Percentiles rank a stretch among this genome's conserved stretches.
Conservation (phyloP, 2,888 invertebrate species). For the Conus canariensis region DNA sequence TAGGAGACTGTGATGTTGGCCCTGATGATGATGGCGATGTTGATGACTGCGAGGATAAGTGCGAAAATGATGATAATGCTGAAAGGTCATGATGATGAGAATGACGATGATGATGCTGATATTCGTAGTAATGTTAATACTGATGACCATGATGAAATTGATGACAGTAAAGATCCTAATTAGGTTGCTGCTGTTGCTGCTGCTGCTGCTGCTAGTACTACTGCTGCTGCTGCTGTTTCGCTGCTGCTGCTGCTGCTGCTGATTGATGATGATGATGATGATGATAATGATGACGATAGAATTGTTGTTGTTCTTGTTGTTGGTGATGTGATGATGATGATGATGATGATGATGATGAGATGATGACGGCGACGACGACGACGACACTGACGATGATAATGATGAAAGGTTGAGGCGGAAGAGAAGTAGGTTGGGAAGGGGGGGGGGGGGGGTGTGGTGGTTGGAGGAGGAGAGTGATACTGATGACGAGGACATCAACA, state of each 20-base stretch:
- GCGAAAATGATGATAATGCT: no score
- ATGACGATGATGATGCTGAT: neutral
- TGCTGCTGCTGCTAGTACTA: neutral
- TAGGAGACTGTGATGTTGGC: no score
- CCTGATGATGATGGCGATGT: no score
- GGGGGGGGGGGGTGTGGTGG: neutral
- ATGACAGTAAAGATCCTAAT: neutral
- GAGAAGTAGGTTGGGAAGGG: no score
- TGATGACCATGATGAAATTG: neutral
- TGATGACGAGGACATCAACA: no score
- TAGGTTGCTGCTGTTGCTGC: neutral
- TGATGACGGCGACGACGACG: neutral
- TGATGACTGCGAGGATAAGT: no score
- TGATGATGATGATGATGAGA: slow-evolving; percentile 2
- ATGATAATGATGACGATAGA: neutral
- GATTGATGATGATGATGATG: neutral
- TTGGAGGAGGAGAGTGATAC: no score
- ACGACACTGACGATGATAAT: neutral
- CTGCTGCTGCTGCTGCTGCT: neutral
- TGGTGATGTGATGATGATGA: neutral
- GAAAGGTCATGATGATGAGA: no score
- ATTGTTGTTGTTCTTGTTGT: neutral
- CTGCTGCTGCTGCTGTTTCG: neutral
- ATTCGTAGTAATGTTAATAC: neutral
- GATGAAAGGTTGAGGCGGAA: neutral